Evolutionary conservation across 2,797 vertebrate species (phyloP), one percentile per base, ranked within the genome.

Genomic region (Mormyrops boulengeri): DNA sequence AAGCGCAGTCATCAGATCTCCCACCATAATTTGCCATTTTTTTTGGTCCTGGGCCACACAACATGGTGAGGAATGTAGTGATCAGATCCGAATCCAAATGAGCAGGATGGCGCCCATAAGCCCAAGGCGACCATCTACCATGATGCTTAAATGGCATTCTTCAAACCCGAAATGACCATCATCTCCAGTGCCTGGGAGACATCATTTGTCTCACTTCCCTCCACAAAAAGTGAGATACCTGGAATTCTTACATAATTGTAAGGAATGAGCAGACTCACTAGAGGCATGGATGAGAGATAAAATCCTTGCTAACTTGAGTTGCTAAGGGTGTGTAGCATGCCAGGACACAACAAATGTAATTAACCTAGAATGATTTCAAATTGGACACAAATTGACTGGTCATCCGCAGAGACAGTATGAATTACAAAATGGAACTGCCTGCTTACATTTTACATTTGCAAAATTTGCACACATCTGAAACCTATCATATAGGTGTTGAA

Each of bases 71-170:
- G 17, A 44, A 80, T 80, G 11, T 4, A 69, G 86, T 3, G 69
- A 80, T 22, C 19, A 53, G 88, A 38, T 80, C 53, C n/a, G 69
- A 88, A 90, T 88, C 73, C 38, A 53, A 90, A 88, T 88, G 53
- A 66, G 44, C 34, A 34, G 19, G 49, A 52, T 30, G 22, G 2
- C 2, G 1, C 2, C 52, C 26, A 19, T 41, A 44, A 57, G 30
- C 11, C 30, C 14, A 57, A 80, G 30, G 88, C 17, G 34, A 30
- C 30, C 17, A 8, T 41, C 14, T 47, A 80, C 41, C 17, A n/a
- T 1, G 73, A 44, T 80, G 73, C 66, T 69, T 69, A 34, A 57
- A 57, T n/a, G 53, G 17, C 17, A 19, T 57, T 57, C 60, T 66
- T 26, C 60, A 44, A 80, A 80, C 73, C 34, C 6, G 2, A 8